phyloP scores from a whole-genome alignment of 2,113 vertebrate genomes.

The Gymnorhina tibicen region DNA sequence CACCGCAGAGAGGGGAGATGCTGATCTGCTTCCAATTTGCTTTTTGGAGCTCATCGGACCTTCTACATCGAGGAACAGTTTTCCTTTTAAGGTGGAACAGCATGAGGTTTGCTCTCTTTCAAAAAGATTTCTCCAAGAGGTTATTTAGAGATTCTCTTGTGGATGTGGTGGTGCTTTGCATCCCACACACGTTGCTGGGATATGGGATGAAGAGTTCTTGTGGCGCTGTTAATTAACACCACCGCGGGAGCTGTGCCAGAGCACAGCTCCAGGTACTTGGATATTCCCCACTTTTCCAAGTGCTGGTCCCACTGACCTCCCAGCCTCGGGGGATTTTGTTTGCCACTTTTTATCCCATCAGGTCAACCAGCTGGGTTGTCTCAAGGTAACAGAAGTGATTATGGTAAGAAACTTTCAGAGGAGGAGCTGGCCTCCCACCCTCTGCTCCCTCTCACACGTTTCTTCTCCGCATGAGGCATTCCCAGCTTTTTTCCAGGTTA shows the following conservation, averaged over 20 bases:
- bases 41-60: constrained; percentile 37
- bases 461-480: neutral
- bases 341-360: neutral
- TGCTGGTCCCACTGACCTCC: neutral
- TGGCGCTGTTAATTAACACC: neutral
- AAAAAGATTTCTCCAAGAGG: neutral
- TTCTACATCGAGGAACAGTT: constrained; percentile 9
- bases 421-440: neutral
- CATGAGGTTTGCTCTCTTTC: constrained; percentile 5
- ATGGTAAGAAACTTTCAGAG: neutral
- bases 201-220: neutral
- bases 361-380: neutral
- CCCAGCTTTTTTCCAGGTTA: neutral
- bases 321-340: neutral
- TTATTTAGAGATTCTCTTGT: constrained; percentile 19
- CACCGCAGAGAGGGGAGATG: neutral
- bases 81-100: constrained; percentile 55
- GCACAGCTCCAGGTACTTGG: neutral
- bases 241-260: neutral
- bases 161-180: neutral
- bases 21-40: constrained; percentile 67
- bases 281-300: neutral
- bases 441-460: neutral
- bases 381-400: neutral
- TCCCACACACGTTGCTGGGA: neutral